Evolutionary conservation across 2,797 vertebrate genomes (phyloP).

Genomic region (Gorsachius magnificus): DNA sequence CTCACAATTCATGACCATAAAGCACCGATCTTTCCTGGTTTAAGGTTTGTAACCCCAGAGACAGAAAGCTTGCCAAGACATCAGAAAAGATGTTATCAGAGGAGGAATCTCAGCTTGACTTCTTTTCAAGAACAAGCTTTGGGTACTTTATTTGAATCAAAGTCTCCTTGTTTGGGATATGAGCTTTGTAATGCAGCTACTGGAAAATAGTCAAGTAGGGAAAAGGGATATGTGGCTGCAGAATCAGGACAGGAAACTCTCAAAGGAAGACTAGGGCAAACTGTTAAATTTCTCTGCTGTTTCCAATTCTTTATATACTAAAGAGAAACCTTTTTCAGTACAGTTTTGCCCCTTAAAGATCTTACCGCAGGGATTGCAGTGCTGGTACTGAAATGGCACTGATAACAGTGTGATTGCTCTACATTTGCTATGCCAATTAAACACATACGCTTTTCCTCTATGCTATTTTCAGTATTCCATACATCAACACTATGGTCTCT

Average conservation of each 20-base stretch:
- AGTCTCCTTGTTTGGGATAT: background rate
- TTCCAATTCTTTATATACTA: background rate
- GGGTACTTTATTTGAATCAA: background rate
- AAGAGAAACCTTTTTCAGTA: background rate
- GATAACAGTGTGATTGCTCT: background rate
- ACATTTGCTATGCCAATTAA: background rate
- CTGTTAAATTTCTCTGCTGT: background rate
- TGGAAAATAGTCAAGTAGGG: constrained; percentile 35
- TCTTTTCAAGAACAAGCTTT: constrained; percentile 23
- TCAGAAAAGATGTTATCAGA: constrained; percentile 36
- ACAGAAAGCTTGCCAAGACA: background rate
- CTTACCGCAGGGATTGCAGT: background rate
- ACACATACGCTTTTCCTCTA: background rate
- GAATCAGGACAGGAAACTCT: constrained; percentile 18
- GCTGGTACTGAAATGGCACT: background rate
- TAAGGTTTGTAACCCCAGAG: background rate
- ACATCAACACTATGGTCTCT: background rate
- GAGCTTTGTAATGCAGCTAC: background rate
- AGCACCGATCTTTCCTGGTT: constrained; percentile 18
- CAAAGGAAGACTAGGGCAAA: background rate
- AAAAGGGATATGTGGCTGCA: background rate
- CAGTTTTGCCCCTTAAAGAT: background rate
- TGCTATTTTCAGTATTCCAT: background rate
- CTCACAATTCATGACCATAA: background rate
- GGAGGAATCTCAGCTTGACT: constrained; percentile 20